Percentiles rank a stretch among this genome's conserved stretches.
Conservation (phyloP, 1,140 invertebrate species). For the Oreohelix idahoensis region DNA sequence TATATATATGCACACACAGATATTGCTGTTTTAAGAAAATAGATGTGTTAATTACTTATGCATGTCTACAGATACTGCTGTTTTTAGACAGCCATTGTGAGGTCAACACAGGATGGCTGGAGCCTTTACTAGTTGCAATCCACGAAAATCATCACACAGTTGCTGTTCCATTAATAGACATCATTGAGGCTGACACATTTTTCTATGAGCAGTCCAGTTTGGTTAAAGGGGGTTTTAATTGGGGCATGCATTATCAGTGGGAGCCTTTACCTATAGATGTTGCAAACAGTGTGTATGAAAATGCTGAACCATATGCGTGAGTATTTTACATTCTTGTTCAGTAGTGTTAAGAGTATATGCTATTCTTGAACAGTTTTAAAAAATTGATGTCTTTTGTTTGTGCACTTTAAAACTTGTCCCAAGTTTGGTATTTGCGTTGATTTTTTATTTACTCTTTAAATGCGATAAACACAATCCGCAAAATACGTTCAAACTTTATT, state of each 20-base stretch:
- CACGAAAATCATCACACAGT: conserved; percentile 85
- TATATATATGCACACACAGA: too few species aligned
- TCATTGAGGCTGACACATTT: conserved; percentile 95
- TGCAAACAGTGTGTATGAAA: background rate
- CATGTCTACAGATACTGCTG: conserved; percentile 87
- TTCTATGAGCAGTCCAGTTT: conserved; percentile 59
- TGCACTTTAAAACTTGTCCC: too few species aligned
- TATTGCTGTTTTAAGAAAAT: too few species aligned
- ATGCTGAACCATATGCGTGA: conserved; percentile 32
- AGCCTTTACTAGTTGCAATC: conserved; percentile 94
- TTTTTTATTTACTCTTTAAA: too few species aligned
- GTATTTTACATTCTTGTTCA: background rate
- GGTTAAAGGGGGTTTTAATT: conserved; percentile 70
- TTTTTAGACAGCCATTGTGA: conserved; percentile 98
- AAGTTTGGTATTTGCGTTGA: too few species aligned
- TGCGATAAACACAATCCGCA: too few species aligned
- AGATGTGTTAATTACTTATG: too few species aligned
- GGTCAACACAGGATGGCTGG: conserved; percentile 95
- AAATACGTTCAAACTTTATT: too few species aligned
- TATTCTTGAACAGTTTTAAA: too few species aligned
- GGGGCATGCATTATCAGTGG: conserved; percentile 71
- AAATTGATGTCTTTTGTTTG: too few species aligned
- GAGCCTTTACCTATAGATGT: conserved; percentile 59
- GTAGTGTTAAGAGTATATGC: background rate
- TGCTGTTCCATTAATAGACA: conserved; percentile 93